These are phyloP conservation scores for Drosophila simulans DNA, from an alignment of 1,140 invertebrate genomes.

Conservation along the genomic window DNA sequence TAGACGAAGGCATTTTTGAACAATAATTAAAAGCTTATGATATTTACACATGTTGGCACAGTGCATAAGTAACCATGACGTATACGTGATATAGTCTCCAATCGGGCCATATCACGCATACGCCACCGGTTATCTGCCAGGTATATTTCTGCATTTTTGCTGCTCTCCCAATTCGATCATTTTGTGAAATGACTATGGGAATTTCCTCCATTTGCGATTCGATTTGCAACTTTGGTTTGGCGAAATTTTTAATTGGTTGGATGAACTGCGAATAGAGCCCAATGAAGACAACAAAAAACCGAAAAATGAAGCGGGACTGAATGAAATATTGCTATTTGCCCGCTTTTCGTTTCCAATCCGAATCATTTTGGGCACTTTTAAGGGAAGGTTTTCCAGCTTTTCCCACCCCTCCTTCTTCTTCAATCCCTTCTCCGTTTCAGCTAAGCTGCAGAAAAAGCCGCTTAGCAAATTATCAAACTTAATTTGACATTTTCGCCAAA, in stretches of 20 bases:
- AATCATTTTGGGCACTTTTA: constrained; percentile 1
- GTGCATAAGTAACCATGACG: background rate
- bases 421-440: constrained; percentile 20
- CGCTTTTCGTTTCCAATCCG: background rate
- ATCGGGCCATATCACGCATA: background rate
- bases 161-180: background rate
- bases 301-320: background rate
- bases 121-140: background rate
- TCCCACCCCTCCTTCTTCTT: background rate
- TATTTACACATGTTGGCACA: background rate
- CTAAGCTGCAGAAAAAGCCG: constrained; percentile 12
- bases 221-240: background rate
- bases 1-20: too few species aligned
- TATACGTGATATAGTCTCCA: background rate
- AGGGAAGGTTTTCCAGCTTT: background rate
- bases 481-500: constrained; percentile 36
- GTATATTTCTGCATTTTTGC: background rate
- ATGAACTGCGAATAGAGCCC: background rate
- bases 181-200: background rate
- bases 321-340: background rate
- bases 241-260: constrained; percentile 3
- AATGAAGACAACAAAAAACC: too few species aligned
- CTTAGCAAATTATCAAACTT: constrained; percentile 47
- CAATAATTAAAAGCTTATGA: too few species aligned
- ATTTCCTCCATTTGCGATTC: background rate